phyloP scores from a whole-genome alignment of 37 sponge, comb jelly and placozoan genomes.

The Oopsacas minuta region DNA sequence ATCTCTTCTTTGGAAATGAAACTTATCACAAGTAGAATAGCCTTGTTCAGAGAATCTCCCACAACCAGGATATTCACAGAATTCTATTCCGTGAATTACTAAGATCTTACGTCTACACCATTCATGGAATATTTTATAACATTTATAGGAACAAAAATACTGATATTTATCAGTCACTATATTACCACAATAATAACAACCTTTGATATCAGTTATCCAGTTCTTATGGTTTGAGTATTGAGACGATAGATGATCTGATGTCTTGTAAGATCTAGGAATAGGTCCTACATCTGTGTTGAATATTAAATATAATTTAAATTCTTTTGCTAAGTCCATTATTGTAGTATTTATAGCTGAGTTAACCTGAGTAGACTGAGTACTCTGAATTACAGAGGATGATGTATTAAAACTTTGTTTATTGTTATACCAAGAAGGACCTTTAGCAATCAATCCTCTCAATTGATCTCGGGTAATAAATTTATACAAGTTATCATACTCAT shows the following conservation, averaged over 20 bases:
- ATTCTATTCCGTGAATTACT: background rate
- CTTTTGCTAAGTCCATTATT: background rate
- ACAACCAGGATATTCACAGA: constrained; percentile 1
- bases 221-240: background rate
- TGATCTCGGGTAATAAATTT: background rate
- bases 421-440: background rate
- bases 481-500: background rate
- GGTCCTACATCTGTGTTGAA: background rate
- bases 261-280: background rate
- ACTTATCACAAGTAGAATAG: background rate
- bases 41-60: background rate
- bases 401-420: background rate
- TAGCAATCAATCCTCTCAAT: background rate
- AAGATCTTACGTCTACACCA: background rate
- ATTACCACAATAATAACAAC: background rate
- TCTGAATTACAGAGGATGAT: background rate
- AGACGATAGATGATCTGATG: background rate
- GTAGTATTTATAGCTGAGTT: background rate
- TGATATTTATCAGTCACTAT: background rate
- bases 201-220: background rate
- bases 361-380: background rate
- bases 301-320: background rate
- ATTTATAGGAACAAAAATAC: background rate
- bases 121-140: background rate
- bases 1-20: background rate